Evolutionary conservation across 2,888 invertebrate species (phyloP).

Genomic region (Lepidocyrtoides sp.): DNA sequence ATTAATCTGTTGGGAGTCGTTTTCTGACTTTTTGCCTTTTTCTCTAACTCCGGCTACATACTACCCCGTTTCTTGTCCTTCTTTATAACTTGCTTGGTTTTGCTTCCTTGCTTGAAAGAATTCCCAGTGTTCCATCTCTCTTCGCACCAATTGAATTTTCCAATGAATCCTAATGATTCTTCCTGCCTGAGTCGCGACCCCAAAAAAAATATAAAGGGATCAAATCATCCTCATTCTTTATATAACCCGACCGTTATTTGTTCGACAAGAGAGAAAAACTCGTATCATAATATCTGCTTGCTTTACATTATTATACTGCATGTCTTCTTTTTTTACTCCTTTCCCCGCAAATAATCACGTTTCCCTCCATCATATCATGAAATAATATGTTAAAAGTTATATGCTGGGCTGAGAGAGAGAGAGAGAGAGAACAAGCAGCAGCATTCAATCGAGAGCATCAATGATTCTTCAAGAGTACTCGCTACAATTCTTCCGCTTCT

Average conservation of each 20-base stretch:
- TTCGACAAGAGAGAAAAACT: slow-evolving; percentile 31
- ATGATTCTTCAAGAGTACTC: slow-evolving; percentile 67
- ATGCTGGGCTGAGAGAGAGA: background rate
- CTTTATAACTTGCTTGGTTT: background rate
- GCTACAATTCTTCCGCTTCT: slow-evolving; percentile 50
- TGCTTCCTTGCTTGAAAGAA: slow-evolving; percentile 37
- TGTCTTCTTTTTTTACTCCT: slow-evolving; percentile 44
- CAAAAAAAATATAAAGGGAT: slow-evolving; percentile 84
- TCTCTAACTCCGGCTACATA: slow-evolving; percentile 45
- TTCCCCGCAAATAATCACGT: slow-evolving; percentile 80
- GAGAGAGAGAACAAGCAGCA: too few species aligned
- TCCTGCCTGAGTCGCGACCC: slow-evolving; percentile 78
- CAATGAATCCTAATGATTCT: slow-evolving; percentile 86
- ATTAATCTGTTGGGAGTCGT: slow-evolving; percentile 85
- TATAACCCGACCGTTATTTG: slow-evolving; percentile 82
- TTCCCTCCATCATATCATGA: slow-evolving; percentile 60
- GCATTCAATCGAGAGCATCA: slow-evolving; percentile 17
- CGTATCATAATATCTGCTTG: slow-evolving; percentile 48
- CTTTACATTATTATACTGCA: slow-evolving; percentile 51
- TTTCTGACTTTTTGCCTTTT: slow-evolving; percentile 84
- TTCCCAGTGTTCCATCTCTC: slow-evolving; percentile 79
- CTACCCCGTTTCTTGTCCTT: background rate
- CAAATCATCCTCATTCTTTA: slow-evolving; percentile 83
- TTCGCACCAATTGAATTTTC: slow-evolving; percentile 85
- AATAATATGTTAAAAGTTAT: slow-evolving; percentile 1